Evolutionary conservation across 2,888 invertebrate genomes (phyloP), one percentile per base, ranked within the genome.

Genomic region (Stictocephala bisonia): DNA sequence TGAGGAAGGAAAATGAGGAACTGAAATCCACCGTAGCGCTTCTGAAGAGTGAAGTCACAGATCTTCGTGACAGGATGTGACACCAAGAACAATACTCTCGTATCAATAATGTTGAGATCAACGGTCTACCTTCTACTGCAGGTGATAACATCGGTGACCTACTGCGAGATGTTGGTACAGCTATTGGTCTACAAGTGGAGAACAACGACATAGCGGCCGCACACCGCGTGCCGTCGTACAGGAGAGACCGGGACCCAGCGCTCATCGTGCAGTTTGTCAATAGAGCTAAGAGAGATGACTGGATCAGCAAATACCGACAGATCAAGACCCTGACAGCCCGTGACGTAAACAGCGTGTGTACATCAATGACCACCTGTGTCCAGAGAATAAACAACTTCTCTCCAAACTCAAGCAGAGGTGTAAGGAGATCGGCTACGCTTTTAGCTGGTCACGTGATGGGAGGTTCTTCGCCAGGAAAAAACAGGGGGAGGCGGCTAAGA

Each of bases 241-340:
- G 27, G 1, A 67, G 22, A 15, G 67, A 48, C 18, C 3, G 67
- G 6, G 29, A 15, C 1, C 44, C 67, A 6, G 44, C 27, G 15
- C 48, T 67, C 7, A 27, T 67, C 48, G 20, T 67, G 9, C 67
- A 67, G 67, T 67, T 67, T 26, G n/a, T 6, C 67, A 41, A 44
- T 7, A 35, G 67, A 22, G 13, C 20, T 11, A 27, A n/a, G 20
- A 48, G 18, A 27, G 68, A 68, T 13, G 26, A 22, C 6, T 48
- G 41, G 48, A 41, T 68, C 68, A 50, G 13, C 7, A 41, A 24
- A 13, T 66, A 51, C 26, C 9, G 18, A n/a, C 3, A n/a, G 66
- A 40, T 15, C 6, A 44, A 41, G 15, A 1, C 50, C 11, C 20
- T 51, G 18, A 35, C 53, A 6, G 69, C 69, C 11, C 27, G 31